A percentile compares a stretch with the other conserved stretches of the same genome.
phyloP scores from a whole-genome alignment of 2,888 invertebrate genomes.

The Epistrophe grossulariae region DNA sequence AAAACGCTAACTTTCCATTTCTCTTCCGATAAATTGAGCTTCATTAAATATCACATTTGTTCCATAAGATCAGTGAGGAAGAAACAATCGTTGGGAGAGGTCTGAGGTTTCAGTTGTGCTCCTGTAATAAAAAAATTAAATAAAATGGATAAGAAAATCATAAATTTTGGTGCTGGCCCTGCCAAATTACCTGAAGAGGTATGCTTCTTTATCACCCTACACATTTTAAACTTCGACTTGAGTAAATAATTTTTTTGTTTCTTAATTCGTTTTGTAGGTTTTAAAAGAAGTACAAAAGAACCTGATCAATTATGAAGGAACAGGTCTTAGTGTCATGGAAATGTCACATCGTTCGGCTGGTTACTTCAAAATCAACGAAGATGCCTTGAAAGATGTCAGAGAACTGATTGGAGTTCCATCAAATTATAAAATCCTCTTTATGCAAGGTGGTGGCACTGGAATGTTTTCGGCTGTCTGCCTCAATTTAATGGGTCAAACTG shows the following conservation, averaged over 20 bases:
- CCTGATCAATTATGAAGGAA: conserved; percentile 90
- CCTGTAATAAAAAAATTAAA: not conserved
- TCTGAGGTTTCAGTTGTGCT: not conserved
- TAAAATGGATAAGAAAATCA: conserved; percentile 83
- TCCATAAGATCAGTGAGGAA: conserved; percentile 46
- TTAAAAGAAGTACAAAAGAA: conserved; percentile 92
- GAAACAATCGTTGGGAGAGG: conserved; percentile 34
- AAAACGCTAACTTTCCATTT: conserved; percentile 9
- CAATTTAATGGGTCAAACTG: conserved; percentile 92
- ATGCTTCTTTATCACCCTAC: conserved; percentile 78
- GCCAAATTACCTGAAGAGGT: conserved; percentile 97
- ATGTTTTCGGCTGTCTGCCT: conserved; percentile 96
- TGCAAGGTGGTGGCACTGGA: conserved; percentile 98
- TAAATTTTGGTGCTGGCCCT: conserved; percentile 97
- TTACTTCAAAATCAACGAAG: conserved; percentile 89
- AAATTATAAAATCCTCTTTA: conserved; percentile 96
- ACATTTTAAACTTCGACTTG: not conserved
- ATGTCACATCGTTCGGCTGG: conserved; percentile 96
- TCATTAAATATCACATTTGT: not conserved
- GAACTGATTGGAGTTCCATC: conserved; percentile 89
- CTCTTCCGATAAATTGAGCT: conserved; percentile 1
- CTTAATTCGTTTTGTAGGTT: conserved; percentile 86
- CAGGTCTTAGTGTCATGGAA: conserved; percentile 96
- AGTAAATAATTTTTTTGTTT: not conserved
- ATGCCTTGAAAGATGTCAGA: conserved; percentile 80